Evolutionary conservation across 2,113 vertebrate genomes (phyloP), one percentile per base, ranked within the genome.

Genomic region (Heterotis niloticus): DNA sequence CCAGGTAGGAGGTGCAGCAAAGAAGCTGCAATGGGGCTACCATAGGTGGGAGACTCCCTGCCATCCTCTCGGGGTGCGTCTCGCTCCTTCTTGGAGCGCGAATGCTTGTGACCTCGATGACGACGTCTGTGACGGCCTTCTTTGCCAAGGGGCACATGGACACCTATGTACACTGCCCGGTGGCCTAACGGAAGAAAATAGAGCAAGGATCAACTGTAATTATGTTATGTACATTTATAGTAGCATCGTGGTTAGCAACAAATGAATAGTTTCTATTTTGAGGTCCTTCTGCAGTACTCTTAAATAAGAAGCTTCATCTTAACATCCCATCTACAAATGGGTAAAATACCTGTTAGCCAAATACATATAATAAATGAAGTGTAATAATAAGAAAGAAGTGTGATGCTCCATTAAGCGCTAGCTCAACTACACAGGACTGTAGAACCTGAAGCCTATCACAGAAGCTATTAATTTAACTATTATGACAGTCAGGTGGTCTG

Each of bases 141-240:
- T 80, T 93, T 94, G 81, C 95, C 94, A 70, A 96, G 91, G 0
- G 96, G 96, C 56, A 98, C 96, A 0, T 98, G 96, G 83, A 98
- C 95, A 17, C 96, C 96, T 75, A 98, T 93, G 44, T 97, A 98
- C 14, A 98, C 95, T 69, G 96, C 96, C 91, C 95, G 93, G 87
- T 98, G 96, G 83, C 95, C 96, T 98, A 82, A 65, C 23, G 56
- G 72, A 81, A 80, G 9, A 23, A 71, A 5, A 71, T 16, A 18
- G 17, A 70, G 34, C 7, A 44, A 44, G 34, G 7, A 44, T 44
- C 34, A 44, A 44, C 7, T 4, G 7, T 44, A 44, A 44, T 7
- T 44, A 44, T 7, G 34, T 4, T 44, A 4, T 7, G 7, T 44
- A 7, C 34, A 44, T 44, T 44, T 44, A 44, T 44, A 44, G 34